These are phyloP conservation scores for Drosophila truncata DNA, from an alignment of 1,140 invertebrate genomes.

Conservation along the genomic window DNA sequence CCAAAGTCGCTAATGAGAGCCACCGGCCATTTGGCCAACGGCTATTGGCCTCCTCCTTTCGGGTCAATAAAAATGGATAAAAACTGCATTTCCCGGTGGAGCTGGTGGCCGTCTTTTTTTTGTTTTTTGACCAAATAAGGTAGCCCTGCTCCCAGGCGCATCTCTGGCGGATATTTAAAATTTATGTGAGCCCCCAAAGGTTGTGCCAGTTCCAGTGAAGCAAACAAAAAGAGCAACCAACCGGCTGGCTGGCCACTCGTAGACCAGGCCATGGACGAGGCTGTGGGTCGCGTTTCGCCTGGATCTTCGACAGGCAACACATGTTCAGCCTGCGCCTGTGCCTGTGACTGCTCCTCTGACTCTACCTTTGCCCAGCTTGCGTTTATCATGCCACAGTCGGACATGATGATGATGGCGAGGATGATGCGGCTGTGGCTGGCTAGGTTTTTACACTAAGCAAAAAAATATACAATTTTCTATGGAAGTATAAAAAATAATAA, in stretches of 20 bases:
- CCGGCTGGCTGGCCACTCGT: constrained; percentile 9
- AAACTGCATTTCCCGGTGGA: constrained; percentile 64
- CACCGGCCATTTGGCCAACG: constrained; percentile 8
- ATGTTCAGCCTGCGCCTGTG: constrained; percentile 66
- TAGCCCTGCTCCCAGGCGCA: constrained; percentile 33
- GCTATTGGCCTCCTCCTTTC: constrained; percentile 16
- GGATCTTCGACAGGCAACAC: constrained; percentile 68
- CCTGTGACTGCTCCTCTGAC: constrained; percentile 1
- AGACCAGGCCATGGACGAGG: constrained; percentile 16
- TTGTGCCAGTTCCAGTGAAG: constrained; percentile 53
- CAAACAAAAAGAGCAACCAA: constrained; percentile 29
- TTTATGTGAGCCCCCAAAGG: constrained; percentile 68
- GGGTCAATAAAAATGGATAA: constrained; percentile 79
- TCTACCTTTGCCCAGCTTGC: constrained; percentile 55
- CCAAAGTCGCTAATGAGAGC: constrained; percentile 53
- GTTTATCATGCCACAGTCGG: constrained; percentile 70
- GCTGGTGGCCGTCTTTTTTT: too few relatives aligned
- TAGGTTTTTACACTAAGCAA: neutral
- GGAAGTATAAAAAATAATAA: neutral
- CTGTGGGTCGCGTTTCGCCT: constrained; percentile 45
- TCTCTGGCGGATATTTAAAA: constrained; percentile 70
- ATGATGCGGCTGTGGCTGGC: constrained; percentile 27
- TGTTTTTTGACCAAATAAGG: constrained; percentile 41
- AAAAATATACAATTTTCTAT: neutral
- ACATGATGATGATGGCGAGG: constrained; percentile 54